Evolutionary conservation across 2,797 vertebrate genomes (phyloP).

Genomic region (Manis pentadactyla): DNA sequence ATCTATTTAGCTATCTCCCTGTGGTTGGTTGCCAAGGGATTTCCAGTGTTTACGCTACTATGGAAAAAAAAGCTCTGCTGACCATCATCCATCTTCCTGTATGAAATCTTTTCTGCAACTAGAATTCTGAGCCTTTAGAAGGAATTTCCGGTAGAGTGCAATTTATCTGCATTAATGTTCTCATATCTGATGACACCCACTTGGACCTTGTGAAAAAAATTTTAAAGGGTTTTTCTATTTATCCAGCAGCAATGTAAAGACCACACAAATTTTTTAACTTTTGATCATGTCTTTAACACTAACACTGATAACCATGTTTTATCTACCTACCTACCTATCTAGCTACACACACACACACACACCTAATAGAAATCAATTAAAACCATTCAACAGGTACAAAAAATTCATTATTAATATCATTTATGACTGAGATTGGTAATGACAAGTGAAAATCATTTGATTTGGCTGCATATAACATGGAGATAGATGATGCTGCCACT

Average conservation of each 20-base stretch:
- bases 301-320: neutral
- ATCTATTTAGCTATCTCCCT: neutral
- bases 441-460: neutral
- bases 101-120: neutral
- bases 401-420: neutral
- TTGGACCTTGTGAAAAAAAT: neutral
- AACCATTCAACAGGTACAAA: neutral
- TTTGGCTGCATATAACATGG: neutral
- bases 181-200: neutral
- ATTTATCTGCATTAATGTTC: neutral
- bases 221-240: neutral
- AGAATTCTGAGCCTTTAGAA: neutral
- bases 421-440: neutral
- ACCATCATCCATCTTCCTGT: neutral
- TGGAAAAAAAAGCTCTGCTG: neutral
- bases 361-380: neutral
- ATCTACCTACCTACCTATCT: neutral
- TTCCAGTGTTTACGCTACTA: neutral
- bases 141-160: neutral
- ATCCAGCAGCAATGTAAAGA: neutral
- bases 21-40: neutral
- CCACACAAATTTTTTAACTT: neutral
- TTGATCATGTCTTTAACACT: slow-evolving; percentile 11
- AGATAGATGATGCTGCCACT: neutral
- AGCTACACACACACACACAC: too few relatives aligned